These are phyloP conservation scores for Anomalospiza imberbis DNA, from an alignment of 2,797 vertebrate genomes.

Conservation along the genomic window DNA sequence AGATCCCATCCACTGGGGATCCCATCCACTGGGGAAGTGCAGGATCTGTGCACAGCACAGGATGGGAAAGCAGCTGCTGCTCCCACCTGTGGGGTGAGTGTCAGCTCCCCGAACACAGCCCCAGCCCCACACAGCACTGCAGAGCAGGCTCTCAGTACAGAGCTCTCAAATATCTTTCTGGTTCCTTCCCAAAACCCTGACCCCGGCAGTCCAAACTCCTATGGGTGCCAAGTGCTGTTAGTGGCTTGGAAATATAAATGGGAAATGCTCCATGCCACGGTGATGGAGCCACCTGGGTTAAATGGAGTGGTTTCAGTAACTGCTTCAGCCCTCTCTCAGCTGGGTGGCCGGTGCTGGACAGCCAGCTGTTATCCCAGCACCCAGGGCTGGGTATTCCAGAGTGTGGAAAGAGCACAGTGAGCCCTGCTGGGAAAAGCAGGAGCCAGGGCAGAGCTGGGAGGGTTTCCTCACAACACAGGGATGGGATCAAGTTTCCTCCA, in stretches of 20 bases:
- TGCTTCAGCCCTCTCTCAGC: neutral
- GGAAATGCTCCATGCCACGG: neutral
- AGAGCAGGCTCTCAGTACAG: neutral
- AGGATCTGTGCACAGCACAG: neutral
- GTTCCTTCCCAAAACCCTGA: neutral
- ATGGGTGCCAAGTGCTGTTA: neutral
- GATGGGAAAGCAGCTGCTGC: neutral
- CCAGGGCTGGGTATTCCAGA: neutral
- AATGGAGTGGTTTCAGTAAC: neutral
- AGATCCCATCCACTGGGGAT: neutral
- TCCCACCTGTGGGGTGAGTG: neutral
- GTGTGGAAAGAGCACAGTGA: neutral
- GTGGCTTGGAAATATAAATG: neutral
- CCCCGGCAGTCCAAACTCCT: neutral
- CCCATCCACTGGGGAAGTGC: neutral
- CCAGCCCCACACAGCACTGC: neutral
- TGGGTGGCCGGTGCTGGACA: rapidly evolving
- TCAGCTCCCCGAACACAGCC: neutral
- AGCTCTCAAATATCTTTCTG: neutral
- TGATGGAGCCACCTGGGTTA: neutral
- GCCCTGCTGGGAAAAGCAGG: neutral
- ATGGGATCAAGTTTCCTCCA: neutral
- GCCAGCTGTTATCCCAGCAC: neutral
- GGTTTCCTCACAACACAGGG: neutral
- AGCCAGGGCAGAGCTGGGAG: neutral